Conservation (phyloP, 30 jellyfish, hydroid and myxozoan genomes). For the Hydra vulgaris region DNA sequence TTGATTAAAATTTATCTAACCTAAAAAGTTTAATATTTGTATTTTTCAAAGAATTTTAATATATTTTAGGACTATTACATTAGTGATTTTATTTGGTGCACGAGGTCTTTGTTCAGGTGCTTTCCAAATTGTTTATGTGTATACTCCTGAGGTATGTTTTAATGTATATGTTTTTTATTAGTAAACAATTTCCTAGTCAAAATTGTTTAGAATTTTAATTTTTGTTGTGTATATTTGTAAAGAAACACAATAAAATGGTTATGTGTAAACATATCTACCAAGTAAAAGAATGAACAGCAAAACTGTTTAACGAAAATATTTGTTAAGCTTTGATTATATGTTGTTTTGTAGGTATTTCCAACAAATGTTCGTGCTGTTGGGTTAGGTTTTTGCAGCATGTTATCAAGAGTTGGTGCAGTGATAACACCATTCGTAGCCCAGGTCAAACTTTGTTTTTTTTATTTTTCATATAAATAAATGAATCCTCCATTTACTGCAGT, state of each 20-base stretch:
- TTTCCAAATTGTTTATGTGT: conserved; percentile 82
- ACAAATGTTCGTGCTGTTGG: conserved; percentile 80
- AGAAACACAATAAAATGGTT: neutral
- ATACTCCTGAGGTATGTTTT: conserved; percentile 95
- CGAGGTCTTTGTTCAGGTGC: conserved; percentile 72
- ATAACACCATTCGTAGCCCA: conserved; percentile 88
- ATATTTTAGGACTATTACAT: conserved; percentile 42
- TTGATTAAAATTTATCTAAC: neutral
- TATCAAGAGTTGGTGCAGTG: conserved; percentile 82
- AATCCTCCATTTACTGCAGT: too few relatives aligned
- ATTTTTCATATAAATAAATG: too few relatives aligned
- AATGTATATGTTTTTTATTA: too few relatives aligned
- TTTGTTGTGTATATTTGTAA: neutral
- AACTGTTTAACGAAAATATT: too few relatives aligned
- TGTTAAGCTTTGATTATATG: neutral
- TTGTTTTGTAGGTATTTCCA: conserved; percentile 61
- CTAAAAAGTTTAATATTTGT: neutral
- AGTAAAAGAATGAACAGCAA: too few relatives aligned
- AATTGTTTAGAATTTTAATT: neutral
- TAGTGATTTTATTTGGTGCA: conserved; percentile 64
- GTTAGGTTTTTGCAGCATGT: conserved; percentile 62
- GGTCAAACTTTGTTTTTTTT: too few relatives aligned
- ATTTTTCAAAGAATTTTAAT: conserved; percentile 1
- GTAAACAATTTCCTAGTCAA: neutral
- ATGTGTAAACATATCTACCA: too few relatives aligned